Percentiles rank a stretch among this genome's conserved stretches.
Conservation (phyloP, 2,113 vertebrate species). For the Phylloscopus whistleri region DNA sequence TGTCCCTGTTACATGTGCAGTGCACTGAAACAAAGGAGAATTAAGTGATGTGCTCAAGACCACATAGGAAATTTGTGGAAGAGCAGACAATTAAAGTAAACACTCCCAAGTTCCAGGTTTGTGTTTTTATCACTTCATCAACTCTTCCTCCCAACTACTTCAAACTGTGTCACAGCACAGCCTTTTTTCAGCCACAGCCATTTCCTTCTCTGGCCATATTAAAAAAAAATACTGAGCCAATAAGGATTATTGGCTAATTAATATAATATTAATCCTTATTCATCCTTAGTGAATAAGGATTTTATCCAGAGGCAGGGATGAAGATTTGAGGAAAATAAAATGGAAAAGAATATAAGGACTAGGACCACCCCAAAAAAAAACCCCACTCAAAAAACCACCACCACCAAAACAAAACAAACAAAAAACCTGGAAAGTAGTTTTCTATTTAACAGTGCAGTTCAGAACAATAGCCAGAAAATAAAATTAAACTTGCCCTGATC, state of each 20-base stretch:
- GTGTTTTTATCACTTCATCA: not conserved
- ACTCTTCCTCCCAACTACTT: not conserved
- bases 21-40: not conserved
- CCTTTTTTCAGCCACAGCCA: not conserved
- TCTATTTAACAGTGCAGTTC: not conserved
- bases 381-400: too few relatives aligned
- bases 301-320: not conserved
- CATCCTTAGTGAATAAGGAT: not conserved
- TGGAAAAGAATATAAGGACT: not conserved
- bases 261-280: too few relatives aligned
- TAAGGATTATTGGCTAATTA: too few relatives aligned
- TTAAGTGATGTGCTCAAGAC: not conserved
- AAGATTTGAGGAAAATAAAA: not conserved
- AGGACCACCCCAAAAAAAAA: not conserved
- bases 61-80: not conserved
- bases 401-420: not conserved
- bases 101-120: not conserved
- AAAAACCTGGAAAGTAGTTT: not conserved
- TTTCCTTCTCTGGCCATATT: not conserved
- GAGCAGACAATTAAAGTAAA: not conserved
- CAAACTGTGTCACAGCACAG: not conserved
- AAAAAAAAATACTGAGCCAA: not conserved
- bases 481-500: not conserved
- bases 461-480: not conserved
- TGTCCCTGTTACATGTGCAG: not conserved